Evolutionary conservation across 2,797 vertebrate species (phyloP).

Genomic region (Propithecus perrieri): DNA sequence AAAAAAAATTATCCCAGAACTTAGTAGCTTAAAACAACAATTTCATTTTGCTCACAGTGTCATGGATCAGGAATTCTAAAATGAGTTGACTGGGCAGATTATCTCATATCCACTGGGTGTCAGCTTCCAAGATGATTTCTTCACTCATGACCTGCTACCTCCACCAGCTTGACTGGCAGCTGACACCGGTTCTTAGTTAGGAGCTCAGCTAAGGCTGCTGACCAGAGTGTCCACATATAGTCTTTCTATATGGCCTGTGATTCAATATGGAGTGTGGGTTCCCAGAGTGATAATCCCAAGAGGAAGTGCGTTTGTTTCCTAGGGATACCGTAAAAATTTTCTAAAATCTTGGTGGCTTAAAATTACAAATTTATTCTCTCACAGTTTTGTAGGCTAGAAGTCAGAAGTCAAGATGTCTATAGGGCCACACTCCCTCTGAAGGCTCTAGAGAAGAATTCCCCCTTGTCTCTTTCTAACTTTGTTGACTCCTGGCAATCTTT

Average conservation of each 20-base stretch:
- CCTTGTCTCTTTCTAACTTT: not conserved
- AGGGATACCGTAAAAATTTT: not conserved
- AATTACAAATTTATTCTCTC: not conserved
- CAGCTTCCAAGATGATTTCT: too few relatives aligned
- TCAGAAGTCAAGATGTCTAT: not conserved
- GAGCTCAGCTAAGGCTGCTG: too few relatives aligned
- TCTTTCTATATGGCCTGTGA: not conserved
- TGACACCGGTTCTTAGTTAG: too few relatives aligned
- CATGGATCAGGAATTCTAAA: not conserved
- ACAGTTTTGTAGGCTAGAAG: not conserved
- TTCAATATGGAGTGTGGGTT: not conserved
- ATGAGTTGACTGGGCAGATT: not conserved
- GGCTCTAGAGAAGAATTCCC: not conserved
- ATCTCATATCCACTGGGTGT: too few relatives aligned
- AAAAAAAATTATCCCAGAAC: not conserved
- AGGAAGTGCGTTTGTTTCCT: not conserved
- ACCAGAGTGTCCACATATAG: not conserved
- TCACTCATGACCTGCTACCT: too few relatives aligned
- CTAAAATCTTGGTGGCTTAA: not conserved
- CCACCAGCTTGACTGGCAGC: too few relatives aligned
- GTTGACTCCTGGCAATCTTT: not conserved
- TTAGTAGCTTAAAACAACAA: not conserved
- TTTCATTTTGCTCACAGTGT: not conserved
- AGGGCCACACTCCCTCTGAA: not conserved
- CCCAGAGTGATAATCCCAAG: too few relatives aligned